A percentile compares a stretch with the other conserved stretches of the same genome.
phyloP scores from a whole-genome alignment of 2,888 invertebrate genomes.

The Nomada lathburiana region DNA sequence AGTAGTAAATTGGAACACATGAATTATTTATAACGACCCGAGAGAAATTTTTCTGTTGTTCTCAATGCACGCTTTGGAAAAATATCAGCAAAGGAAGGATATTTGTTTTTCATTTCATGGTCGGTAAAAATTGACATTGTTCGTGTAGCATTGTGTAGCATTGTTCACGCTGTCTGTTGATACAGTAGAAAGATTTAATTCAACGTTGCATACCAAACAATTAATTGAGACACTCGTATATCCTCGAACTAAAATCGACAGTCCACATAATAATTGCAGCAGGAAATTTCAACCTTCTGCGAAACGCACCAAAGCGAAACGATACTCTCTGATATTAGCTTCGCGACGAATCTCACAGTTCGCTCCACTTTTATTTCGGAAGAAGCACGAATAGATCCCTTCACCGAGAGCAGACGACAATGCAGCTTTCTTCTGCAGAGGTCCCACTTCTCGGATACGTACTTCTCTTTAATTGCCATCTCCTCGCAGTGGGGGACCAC shows the following conservation, averaged over 20 bases:
- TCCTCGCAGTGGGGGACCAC: slow-evolving; percentile 28
- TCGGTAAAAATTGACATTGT: too few relatives aligned
- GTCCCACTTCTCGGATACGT: slow-evolving; percentile 40
- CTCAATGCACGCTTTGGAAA: too few relatives aligned
- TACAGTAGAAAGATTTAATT: too few relatives aligned
- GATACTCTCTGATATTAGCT: slow-evolving; percentile 44
- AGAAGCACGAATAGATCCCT: slow-evolving; percentile 28
- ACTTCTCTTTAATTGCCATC: slow-evolving; percentile 50
- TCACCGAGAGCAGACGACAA: slow-evolving; percentile 46
- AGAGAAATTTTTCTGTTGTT: too few relatives aligned
- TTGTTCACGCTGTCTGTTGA: too few relatives aligned
- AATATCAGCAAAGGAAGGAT: too few relatives aligned
- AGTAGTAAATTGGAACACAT: too few relatives aligned
- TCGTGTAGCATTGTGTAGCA: too few relatives aligned
- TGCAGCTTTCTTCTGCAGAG: slow-evolving; percentile 58
- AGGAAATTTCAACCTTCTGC: background rate
- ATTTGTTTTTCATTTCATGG: too few relatives aligned
- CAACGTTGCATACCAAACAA: too few relatives aligned
- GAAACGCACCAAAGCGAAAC: slow-evolving; percentile 1
- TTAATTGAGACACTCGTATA: too few relatives aligned
- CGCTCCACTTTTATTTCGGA: slow-evolving; percentile 31
- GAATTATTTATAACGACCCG: too few relatives aligned
- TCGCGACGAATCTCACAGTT: slow-evolving; percentile 26
- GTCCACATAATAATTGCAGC: background rate
- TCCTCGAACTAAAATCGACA: background rate